Percentiles rank a stretch among this genome's conserved stretches.
phyloP scores from a whole-genome alignment of 2,113 vertebrate species.

The Heloderma charlesbogerti region DNA sequence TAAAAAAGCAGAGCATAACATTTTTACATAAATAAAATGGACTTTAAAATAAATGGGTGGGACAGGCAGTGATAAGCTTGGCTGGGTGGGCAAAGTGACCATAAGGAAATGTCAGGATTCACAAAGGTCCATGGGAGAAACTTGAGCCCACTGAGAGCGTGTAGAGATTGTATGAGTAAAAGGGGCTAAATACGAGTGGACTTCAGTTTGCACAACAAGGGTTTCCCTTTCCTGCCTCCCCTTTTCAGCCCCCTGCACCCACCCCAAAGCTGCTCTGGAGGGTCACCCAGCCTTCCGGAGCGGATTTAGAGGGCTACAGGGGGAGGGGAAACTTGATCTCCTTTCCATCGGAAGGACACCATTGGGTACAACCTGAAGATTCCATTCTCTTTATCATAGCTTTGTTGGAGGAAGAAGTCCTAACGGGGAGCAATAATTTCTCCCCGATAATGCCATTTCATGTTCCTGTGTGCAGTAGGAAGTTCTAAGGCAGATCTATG shows the following conservation, averaged over 20 bases:
- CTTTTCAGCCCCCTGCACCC: background rate
- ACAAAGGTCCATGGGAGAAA: background rate
- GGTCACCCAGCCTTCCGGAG: no score
- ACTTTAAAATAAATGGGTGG: background rate
- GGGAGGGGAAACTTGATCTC: no score
- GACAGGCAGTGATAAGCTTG: background rate
- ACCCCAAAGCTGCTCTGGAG: background rate
- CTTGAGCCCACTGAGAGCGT: background rate
- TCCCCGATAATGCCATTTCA: background rate
- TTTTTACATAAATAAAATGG: background rate
- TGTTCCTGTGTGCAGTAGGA: background rate
- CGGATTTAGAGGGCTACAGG: no score
- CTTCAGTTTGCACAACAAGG: no score
- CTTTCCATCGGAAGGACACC: no score
- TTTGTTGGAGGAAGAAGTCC: background rate
- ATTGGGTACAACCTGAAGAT: background rate
- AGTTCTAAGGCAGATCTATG: background rate
- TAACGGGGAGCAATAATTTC: background rate
- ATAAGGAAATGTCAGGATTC: background rate
- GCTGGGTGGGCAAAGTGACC: background rate
- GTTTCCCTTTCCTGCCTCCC: no score
- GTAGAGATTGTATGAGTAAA: background rate
- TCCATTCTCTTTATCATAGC: background rate
- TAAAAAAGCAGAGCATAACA: background rate
- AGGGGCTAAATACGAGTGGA: no score